Base-by-base conservation (phyloP, 2,797 vertebrate genomes). In the Tenualosa thibaudeaui region DNA sequence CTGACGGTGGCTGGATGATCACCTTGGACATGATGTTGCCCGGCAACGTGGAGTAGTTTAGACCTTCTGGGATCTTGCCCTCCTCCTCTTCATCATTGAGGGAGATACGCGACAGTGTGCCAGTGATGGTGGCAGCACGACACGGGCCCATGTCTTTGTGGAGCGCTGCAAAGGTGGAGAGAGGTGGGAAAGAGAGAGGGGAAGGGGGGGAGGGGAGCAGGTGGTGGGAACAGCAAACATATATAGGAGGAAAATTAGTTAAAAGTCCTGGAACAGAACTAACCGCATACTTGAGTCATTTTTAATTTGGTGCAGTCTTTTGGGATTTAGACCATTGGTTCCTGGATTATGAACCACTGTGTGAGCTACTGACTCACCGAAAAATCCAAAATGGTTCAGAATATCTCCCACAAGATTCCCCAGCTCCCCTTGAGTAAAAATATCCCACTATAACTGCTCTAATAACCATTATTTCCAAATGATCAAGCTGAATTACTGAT, bases 11-110 rank as follows among this genome's bases (percentile, higher is more conserved):
- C 93, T 99, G 98, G 93, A 99, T 99, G 90, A 99, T 97, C 91
- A 99, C 98, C 96, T 99, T 99, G 91, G 98, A 99, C 93, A 99
- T 98, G 93, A 99, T 98, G 89, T 98, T 99, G 94, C 98, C 98
- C 84, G 98, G 98, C 93, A 99, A 92, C 60, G 98, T 99, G 85
- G 98, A 98, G 92, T 99, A 99, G 94, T 97, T 99, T 91, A 99
- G 96, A 88, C 96, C 97, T 94, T 99, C 98, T 0, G 97, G 95
- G 85, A 93, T 95, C 83, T 97, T 96, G 26, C n/a, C 68, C 87
- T 99, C 98, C 84, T 98, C 97, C 91, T 98, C 97, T 62, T 99
- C 98, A 81, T 99, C 98, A 2, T 99, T 99, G 68, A 99, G 95
- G 62, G 98, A 99, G 92, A 99, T 99, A 93, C 98, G 97, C 78